Conservation (phyloP, 2,888 invertebrate genomes). For the Monochamus alternatus region DNA sequence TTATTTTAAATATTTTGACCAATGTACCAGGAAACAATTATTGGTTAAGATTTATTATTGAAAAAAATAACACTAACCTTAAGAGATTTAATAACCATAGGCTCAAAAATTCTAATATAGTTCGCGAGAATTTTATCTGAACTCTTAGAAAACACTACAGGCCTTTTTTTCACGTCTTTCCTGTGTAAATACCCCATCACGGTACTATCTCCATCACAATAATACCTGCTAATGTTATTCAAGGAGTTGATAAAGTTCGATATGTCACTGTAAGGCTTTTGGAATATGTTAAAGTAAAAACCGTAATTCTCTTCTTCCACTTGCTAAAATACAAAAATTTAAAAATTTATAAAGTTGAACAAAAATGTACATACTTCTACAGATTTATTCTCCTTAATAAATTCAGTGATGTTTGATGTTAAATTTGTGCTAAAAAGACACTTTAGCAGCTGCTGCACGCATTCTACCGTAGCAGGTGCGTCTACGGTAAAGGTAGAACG, state of each 20-base stretch:
- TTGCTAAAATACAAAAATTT: constrained; percentile 41
- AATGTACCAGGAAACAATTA: background rate
- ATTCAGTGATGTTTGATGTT: constrained; percentile 70
- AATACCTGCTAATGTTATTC: constrained; percentile 63
- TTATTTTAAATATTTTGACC: background rate
- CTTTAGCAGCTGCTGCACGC: constrained; percentile 84
- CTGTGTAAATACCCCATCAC: constrained; percentile 69
- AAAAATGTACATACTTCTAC: background rate
- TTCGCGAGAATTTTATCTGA: constrained; percentile 78
- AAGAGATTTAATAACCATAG: constrained; percentile 93
- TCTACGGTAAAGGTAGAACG: constrained; percentile 81
- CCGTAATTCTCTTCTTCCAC: constrained; percentile 57
- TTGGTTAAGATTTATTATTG: no score
- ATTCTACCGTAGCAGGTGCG: constrained; percentile 80
- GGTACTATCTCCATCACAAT: constrained; percentile 66
- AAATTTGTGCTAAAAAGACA: constrained; percentile 86
- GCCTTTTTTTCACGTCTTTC: constrained; percentile 66
- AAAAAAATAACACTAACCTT: constrained; percentile 74
- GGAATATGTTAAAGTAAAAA: constrained; percentile 69
- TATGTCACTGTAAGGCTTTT: constrained; percentile 67
- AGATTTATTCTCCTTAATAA: constrained; percentile 52
- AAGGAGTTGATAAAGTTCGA: constrained; percentile 62
- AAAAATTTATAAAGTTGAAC: no score
- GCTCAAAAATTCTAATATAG: constrained; percentile 94
- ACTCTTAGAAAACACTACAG: constrained; percentile 69